These are phyloP conservation scores for Rhadina sibilatrix DNA, from an alignment of 2,113 vertebrate species.

Conservation along the genomic window DNA sequence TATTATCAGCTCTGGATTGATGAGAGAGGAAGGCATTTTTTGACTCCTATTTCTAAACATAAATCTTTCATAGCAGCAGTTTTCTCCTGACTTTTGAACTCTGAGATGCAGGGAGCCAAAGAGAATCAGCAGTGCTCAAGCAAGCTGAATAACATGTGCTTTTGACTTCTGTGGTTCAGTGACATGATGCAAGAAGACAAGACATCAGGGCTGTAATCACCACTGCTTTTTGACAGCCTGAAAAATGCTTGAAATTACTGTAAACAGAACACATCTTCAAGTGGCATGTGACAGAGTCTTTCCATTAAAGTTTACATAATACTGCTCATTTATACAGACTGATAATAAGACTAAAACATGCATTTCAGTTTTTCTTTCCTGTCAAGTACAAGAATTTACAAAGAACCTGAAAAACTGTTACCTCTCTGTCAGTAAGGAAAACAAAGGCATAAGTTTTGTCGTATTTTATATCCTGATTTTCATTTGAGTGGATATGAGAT, in stretches of 20 bases:
- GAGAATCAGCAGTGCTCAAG: neutral
- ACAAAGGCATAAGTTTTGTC: neutral
- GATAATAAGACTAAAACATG: neutral
- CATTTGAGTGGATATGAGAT: neutral
- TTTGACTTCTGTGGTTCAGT: neutral
- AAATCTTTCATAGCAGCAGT: neutral
- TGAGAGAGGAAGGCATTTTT: neutral
- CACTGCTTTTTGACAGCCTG: neutral
- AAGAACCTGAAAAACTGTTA: neutral
- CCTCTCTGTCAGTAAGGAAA: neutral
- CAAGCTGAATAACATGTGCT: neutral
- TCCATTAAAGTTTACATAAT: neutral
- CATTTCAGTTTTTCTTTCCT: neutral
- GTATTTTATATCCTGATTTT: neutral
- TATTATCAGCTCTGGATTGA: neutral
- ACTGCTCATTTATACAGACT: neutral
- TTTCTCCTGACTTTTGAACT: constrained; percentile 6
- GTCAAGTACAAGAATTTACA: neutral
- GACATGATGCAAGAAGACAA: neutral
- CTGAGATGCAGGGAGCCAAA: neutral
- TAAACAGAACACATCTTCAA: neutral
- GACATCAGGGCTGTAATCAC: neutral
- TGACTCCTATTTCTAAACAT: neutral
- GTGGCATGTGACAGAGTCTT: neutral
- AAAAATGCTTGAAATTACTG: constrained; percentile 12